A percentile compares a stretch with the other conserved stretches of the same genome.
Conservation (phyloP, 2,113 vertebrate species). For the Nothoprocta perdicaria region DNA sequence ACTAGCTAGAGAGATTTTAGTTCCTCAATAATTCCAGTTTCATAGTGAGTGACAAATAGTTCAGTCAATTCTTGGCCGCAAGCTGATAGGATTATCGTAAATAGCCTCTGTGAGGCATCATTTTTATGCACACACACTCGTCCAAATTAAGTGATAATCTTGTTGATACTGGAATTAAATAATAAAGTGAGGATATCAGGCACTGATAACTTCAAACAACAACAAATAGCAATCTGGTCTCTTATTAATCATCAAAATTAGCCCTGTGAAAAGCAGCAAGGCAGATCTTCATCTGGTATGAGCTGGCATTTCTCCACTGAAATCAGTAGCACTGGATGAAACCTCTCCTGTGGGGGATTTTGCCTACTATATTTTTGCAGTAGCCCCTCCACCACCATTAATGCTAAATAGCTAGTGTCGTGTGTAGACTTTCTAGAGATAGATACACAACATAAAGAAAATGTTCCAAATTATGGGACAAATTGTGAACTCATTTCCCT, state of each 20-base stretch:
- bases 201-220: constrained; percentile 15
- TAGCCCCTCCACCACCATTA: background rate
- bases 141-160: constrained; percentile 54
- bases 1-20: background rate
- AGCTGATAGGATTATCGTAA: constrained; percentile 51
- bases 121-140: background rate
- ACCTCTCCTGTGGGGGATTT: background rate
- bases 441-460: background rate
- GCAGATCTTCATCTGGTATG: background rate
- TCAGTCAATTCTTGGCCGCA: constrained; percentile 12
- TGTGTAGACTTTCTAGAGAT: background rate
- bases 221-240: constrained; percentile 34
- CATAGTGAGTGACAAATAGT: constrained; percentile 19
- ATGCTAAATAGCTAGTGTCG: background rate
- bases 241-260: constrained; percentile 48
- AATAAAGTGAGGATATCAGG: constrained; percentile 22
- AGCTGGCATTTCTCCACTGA: background rate
- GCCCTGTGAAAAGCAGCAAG: background rate
- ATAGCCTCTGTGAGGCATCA: background rate
- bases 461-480: background rate
- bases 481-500: background rate
- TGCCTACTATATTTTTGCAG: background rate
- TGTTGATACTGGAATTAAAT: constrained; percentile 54
- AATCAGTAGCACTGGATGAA: background rate
- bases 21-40: constrained; percentile 10